These are phyloP conservation scores for Actinostola sp. DNA, from an alignment of 92 coral and sea anemone species.

Conservation along the genomic window DNA sequence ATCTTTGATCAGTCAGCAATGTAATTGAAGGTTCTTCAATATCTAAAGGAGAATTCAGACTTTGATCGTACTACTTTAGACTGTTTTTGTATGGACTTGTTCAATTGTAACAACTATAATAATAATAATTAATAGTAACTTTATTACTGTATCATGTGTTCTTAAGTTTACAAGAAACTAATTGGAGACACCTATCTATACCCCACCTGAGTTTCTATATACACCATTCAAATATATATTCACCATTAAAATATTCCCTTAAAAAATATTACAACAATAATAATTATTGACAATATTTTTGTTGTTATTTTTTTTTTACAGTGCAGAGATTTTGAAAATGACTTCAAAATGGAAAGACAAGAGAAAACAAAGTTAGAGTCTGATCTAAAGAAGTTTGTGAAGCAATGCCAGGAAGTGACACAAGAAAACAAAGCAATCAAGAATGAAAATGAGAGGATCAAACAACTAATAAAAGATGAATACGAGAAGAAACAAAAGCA, in stretches of 20 bases:
- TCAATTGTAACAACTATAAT: not conserved
- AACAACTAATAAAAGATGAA: constrained; percentile 8
- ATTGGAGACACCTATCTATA: too few relatives aligned
- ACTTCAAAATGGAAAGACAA: constrained; percentile 79
- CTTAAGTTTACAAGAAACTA: too few relatives aligned
- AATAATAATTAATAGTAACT: not conserved
- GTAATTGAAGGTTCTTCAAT: too few relatives aligned
- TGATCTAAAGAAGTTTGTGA: constrained; percentile 18
- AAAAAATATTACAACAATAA: not conserved
- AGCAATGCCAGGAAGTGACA: not conserved
- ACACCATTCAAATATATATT: not conserved
- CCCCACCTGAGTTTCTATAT: not conserved
- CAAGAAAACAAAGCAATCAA: constrained; percentile 12
- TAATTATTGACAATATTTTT: not conserved
- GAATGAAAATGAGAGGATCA: constrained; percentile 13
- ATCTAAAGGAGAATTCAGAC: too few relatives aligned
- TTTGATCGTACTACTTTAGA: too few relatives aligned
- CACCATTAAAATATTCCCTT: not conserved
- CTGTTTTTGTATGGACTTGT: too few relatives aligned
- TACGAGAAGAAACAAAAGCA: constrained; percentile 4
- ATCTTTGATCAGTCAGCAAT: too few relatives aligned
- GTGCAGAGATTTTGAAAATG: constrained; percentile 82
- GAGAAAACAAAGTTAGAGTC: constrained; percentile 66
- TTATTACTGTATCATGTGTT: not conserved
- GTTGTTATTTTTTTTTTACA: constrained; percentile 12